Evolutionary conservation across 2,113 vertebrate genomes (phyloP), one percentile per base, ranked within the genome.

Genomic region (Gnathonemus echidnorhynchus): DNA sequence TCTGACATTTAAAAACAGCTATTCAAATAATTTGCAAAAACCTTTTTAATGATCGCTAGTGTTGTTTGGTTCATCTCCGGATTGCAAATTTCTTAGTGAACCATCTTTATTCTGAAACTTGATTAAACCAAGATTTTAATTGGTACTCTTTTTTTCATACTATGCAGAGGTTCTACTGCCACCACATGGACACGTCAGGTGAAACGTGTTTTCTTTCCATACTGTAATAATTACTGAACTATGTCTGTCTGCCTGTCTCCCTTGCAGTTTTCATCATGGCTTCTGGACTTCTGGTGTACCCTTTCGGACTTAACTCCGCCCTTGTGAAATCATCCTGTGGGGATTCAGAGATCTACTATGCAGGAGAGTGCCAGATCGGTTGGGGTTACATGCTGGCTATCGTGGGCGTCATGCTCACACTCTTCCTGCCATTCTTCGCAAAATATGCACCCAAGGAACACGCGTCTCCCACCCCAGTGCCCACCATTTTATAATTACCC

Each of bases 391-490:
- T 98, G 97, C 94, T 98, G 94, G 97, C 97, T 42, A 98, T 98
- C 3, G 98, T 98, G 2, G 97, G 97, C 31, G 97, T 98, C 91
- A 97, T 98, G 97, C 96, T 98, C 92, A 97, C 98, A 24, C 95
- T 98, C 91, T 98, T 98, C 94, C 94, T 98, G 95, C 98, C 98
- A 91, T 98, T 98, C 95, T 98, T 98, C 92, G 97, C 97, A 93
- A 98, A 98, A 97, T 98, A 98, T 90, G 97, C 97, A 93, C 97
- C 98, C 5, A 98, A 98, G 95, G 98, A 98, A 95, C 97, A 98
- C 90, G 95, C 96, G 91, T 97, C 97, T 91, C 97, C 97, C 39
- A 98, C 97, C 66, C 97, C 98, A 9, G 92, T 98, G 90, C 98
- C 98, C 93, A 97, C 97, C 24, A 96, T 98, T 93, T 98, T 98